These are phyloP conservation scores for Drosophila helvetica DNA, from an alignment of 2,888 invertebrate genomes.

Conservation along the genomic window DNA sequence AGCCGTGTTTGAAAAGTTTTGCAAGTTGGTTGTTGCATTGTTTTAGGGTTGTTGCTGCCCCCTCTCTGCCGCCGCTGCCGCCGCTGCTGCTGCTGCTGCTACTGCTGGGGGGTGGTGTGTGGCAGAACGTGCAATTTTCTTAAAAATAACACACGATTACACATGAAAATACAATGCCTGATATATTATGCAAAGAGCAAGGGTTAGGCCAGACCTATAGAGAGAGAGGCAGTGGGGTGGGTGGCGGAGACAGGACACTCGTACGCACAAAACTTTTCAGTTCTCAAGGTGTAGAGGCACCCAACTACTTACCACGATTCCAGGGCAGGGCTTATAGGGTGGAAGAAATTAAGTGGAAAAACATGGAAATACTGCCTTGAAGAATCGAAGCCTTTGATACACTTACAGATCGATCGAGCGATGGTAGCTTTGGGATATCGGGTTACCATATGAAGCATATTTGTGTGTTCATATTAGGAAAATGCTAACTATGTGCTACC, in stretches of 20 bases:
- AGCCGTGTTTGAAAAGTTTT: conserved; percentile 58
- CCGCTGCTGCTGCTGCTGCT: conserved; percentile 41
- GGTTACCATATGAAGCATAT: too few species aligned
- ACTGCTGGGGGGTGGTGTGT: conserved; percentile 21
- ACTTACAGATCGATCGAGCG: background rate
- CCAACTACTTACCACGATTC: too few species aligned
- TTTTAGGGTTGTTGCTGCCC: conserved; percentile 70
- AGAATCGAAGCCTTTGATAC: background rate
- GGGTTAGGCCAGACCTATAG: conserved; percentile 1
- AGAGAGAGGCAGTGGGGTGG: background rate
- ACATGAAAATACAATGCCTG: conserved; percentile 64
- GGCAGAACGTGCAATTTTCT: conserved; percentile 79
- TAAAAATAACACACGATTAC: conserved; percentile 82
- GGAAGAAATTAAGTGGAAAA: too few species aligned
- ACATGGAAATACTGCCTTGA: background rate
- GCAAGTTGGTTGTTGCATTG: conserved; percentile 53
- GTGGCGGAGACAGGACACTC: too few species aligned
- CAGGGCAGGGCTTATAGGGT: too few species aligned
- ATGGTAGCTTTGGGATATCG: background rate
- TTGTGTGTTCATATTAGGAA: too few species aligned
- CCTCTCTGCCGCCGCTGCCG: conserved; percentile 41
- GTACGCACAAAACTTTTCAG: background rate
- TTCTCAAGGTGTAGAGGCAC: background rate
- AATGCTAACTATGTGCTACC: too few species aligned
- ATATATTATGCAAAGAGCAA: conserved; percentile 25